These are phyloP conservation scores for Diorhabda elongata DNA, from an alignment of 1,140 invertebrate genomes.

Conservation along the genomic window DNA sequence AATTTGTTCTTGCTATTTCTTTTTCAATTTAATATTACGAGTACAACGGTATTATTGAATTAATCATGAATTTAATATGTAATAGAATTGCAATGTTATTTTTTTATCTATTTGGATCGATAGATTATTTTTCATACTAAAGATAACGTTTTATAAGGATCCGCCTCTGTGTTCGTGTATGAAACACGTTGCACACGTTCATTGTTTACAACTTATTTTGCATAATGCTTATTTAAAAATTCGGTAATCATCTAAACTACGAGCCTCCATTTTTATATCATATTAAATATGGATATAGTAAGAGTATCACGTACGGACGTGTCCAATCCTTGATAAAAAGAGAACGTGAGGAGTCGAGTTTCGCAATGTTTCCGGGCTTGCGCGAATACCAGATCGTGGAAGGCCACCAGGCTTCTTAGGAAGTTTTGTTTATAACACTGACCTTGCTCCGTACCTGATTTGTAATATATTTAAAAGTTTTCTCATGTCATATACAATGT, in stretches of 20 bases:
- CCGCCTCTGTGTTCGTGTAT: not conserved
- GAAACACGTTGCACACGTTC: not conserved
- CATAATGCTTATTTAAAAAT: not conserved
- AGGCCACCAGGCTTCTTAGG: slow-evolving; percentile 39
- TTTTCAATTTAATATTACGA: no score
- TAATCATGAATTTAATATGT: no score
- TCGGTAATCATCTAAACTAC: not conserved
- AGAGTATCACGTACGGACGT: not conserved
- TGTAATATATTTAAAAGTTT: slow-evolving; percentile 20
- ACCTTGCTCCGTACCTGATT: slow-evolving; percentile 32
- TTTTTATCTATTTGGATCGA: no score
- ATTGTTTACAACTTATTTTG: not conserved
- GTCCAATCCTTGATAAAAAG: slow-evolving; percentile 34
- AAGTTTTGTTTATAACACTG: slow-evolving; percentile 30
- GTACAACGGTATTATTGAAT: no score
- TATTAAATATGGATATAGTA: not conserved
- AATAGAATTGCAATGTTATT: no score
- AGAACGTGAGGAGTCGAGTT: slow-evolving; percentile 31
- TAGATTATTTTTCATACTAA: no score
- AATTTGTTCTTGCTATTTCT: no score
- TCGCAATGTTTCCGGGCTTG: slow-evolving; percentile 22
- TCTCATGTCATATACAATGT: not conserved
- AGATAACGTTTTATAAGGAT: not conserved
- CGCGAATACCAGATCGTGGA: slow-evolving; percentile 32
- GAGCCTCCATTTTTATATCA: not conserved